Base-by-base conservation (phyloP, 92 coral and sea anemone genomes). In the Zoanthus solanderi region DNA sequence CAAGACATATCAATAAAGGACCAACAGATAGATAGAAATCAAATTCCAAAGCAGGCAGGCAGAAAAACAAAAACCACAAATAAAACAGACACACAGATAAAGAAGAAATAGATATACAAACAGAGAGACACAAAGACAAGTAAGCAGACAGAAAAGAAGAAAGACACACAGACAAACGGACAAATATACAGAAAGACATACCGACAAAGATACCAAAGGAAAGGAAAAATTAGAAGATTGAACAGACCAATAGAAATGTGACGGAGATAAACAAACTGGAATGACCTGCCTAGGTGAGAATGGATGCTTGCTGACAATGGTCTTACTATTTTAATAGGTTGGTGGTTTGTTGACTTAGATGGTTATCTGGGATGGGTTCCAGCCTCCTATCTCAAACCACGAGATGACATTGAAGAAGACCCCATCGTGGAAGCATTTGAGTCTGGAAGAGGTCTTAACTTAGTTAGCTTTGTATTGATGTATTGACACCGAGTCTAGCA, bases 291-390 rank as follows among this genome's bases (percentile, higher is more conserved):
- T 17, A 0, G 8, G 16, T 16, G 23, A 3, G 2, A 63, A 63
- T 2, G 4, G 29, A 13, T 4, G 15, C 16, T 60, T 23, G 42
- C 42, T 37, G 1, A 37, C 42, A 37, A 37, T 37, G 0, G 31
- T 63, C 29, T 63, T 7, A 16, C 7, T 63, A 16, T 63, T 5
- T 23, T 63, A 15, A 30, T 34, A 96, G 99, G 99, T 61, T 97
- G 99, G 99, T 97, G 99, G 99, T 97, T 97, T 83, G 98, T 97
- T 29, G 98, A 97, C 78, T 95, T 97, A 83, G 99, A 97, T 60
- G 94, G 95, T 11, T 95, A 92, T 74, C 91, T 95, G 76, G 99
- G 99, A 60, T 97, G 99, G 99, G 94, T 95, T 72, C 99, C 99
- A 87, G 99, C 99, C 16, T 97, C 99, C 3, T 94, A 92, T 79